These are phyloP conservation scores for Trichechus manatus DNA, from an alignment of 2,113 vertebrate species.

Conservation along the genomic window DNA sequence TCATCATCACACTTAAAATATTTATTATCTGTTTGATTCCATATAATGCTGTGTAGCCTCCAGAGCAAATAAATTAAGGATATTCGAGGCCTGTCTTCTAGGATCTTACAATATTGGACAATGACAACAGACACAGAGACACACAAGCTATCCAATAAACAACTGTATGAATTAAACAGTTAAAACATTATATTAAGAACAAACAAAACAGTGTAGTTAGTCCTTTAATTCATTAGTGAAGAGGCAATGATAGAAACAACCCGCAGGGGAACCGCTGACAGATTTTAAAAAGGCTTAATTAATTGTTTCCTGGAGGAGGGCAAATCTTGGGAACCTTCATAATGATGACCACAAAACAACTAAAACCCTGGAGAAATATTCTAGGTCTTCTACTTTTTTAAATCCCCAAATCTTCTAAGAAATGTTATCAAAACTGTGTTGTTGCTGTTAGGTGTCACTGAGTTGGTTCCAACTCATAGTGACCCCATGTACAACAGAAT, in stretches of 20 bases:
- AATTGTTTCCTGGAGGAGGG: conserved; percentile 47
- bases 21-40: neutral
- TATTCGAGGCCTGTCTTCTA: neutral
- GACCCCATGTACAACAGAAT: neutral
- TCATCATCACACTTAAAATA: conserved; percentile 18
- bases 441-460: neutral
- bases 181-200: neutral
- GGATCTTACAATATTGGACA: neutral
- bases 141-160: neutral
- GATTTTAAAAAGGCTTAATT: conserved; percentile 48
- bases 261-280: neutral
- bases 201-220: conserved; percentile 6
- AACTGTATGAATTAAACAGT: neutral
- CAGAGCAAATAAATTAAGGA: conserved; percentile 44
- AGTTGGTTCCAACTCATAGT: neutral
- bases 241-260: conserved; percentile 41
- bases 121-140: neutral
- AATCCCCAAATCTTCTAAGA: neutral
- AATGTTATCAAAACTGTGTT: neutral
- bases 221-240: neutral
- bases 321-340: neutral
- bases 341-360: neutral
- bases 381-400: neutral
- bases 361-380: conserved; percentile 40
- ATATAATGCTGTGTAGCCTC: neutral